Percentiles rank a stretch among this genome's conserved stretches.
These are phyloP conservation scores for Campoletis sonorensis DNA, from an alignment of 1,140 invertebrate species.

Conservation along the genomic window DNA sequence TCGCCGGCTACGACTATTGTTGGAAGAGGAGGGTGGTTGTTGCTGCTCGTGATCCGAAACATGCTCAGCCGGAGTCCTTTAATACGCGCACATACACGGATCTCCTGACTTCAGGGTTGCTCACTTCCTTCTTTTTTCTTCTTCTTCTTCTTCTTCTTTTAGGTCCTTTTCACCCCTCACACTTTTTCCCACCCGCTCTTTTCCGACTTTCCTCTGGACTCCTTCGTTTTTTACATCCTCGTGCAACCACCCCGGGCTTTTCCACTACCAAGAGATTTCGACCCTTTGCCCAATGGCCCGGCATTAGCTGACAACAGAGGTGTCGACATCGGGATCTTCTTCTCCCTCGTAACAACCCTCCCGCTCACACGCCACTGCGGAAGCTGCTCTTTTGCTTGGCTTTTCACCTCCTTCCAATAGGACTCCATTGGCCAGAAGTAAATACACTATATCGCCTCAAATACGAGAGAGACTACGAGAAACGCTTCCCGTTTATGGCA, in stretches of 20 bases:
- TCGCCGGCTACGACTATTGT: constrained; percentile 24
- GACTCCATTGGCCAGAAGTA: constrained; percentile 58
- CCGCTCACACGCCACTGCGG: constrained; percentile 35
- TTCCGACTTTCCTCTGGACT: constrained; percentile 38
- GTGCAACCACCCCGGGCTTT: constrained; percentile 20
- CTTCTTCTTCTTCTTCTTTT: too few species aligned
- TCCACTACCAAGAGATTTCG: constrained; percentile 36
- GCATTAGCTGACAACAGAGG: constrained; percentile 75
- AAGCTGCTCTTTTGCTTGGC: constrained; percentile 42
- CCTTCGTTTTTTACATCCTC: constrained; percentile 30
- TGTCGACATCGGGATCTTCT: constrained; percentile 72
- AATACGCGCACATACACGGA: constrained; percentile 30
- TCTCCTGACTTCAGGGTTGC: constrained; percentile 1
- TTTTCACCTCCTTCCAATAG: constrained; percentile 34
- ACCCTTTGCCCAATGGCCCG: constrained; percentile 68
- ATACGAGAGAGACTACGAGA: constrained; percentile 38
- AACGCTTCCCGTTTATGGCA: constrained; percentile 72
- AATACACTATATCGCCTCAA: constrained; percentile 6
- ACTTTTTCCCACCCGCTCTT: background rate
- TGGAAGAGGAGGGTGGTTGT: background rate
- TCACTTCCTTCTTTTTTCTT: constrained; percentile 7
- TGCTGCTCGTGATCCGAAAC: background rate
- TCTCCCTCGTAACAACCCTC: constrained; percentile 54
- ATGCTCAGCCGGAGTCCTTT: constrained; percentile 6
- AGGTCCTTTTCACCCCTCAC: constrained; percentile 29